Conservation (phyloP, 2,888 invertebrate species). For the Hypomecis punctinalis region DNA sequence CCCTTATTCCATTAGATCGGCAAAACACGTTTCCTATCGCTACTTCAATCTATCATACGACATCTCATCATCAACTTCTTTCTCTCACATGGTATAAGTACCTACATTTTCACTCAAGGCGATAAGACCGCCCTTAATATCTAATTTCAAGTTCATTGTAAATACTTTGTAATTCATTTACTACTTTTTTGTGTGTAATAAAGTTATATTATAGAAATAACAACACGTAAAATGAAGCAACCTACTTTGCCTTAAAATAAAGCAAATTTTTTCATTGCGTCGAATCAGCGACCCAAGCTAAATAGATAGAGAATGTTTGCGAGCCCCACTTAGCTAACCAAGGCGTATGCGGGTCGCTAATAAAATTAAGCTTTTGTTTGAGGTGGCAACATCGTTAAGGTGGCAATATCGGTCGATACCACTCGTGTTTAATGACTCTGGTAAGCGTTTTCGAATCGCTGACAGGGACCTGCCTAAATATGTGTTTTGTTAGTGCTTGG, state of each 20-base stretch:
- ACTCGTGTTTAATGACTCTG: conserved; percentile 48
- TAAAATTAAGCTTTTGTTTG: conserved; percentile 70
- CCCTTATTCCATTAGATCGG: too few species aligned
- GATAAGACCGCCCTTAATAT: too few species aligned
- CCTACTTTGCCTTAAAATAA: background rate
- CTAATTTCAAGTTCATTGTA: too few species aligned
- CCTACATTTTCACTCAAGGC: too few species aligned
- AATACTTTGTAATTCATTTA: too few species aligned
- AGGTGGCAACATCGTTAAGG: conserved; percentile 66
- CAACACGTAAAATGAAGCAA: background rate
- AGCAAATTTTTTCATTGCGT: background rate
- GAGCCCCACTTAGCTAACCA: conserved; percentile 44
- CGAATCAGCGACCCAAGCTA: conserved; percentile 4
- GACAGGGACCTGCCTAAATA: conserved; percentile 30
- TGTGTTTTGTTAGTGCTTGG: conserved; percentile 21
- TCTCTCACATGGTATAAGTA: too few species aligned
- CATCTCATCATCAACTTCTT: too few species aligned
- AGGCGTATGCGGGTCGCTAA: conserved; percentile 62
- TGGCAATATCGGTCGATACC: conserved; percentile 57
- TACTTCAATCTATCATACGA: too few species aligned
- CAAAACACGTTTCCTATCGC: too few species aligned
- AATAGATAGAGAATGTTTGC: conserved; percentile 42
- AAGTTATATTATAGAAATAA: too few species aligned
- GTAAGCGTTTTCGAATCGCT: conserved; percentile 37
- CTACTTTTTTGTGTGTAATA: too few species aligned